Conservation (phyloP, 1,140 invertebrate species). For the Amyelois transitella region DNA sequence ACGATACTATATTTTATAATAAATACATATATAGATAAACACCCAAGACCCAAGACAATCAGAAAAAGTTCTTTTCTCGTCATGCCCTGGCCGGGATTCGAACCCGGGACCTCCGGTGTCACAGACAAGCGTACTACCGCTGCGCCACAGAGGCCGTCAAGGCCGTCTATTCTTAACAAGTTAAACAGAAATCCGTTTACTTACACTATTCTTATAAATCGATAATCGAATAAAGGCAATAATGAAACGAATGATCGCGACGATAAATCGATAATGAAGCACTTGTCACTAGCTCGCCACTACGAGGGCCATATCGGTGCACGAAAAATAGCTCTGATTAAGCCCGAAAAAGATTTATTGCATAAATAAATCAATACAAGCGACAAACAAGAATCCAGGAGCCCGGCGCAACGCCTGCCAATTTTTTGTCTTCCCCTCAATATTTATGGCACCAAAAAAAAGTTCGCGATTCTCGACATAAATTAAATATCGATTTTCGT, state of each 20-base stretch:
- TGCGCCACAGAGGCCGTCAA: too few species aligned
- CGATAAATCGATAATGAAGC: constrained; percentile 7
- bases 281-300: neutral
- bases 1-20: too few species aligned
- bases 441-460: constrained; percentile 17
- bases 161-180: too few species aligned
- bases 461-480: constrained; percentile 17
- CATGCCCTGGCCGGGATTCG: too few species aligned
- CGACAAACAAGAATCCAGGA: constrained; percentile 29
- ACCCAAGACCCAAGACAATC: too few species aligned
- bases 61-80: too few species aligned
- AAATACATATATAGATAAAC: too few species aligned
- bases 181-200: too few species aligned
- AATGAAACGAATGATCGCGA: neutral
- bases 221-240: too few species aligned
- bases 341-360: constrained; percentile 56
- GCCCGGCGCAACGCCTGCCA: constrained; percentile 1
- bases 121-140: too few species aligned
- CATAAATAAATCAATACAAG: constrained; percentile 51
- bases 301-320: constrained; percentile 25
- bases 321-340: constrained; percentile 55
- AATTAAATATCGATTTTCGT: constrained; percentile 23
- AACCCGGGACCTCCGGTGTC: too few species aligned
- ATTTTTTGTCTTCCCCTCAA: constrained; percentile 22
- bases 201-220: too few species aligned